Evolutionary conservation across 2,888 invertebrate genomes (phyloP).

Genomic region (Synergus gifuensis): DNA sequence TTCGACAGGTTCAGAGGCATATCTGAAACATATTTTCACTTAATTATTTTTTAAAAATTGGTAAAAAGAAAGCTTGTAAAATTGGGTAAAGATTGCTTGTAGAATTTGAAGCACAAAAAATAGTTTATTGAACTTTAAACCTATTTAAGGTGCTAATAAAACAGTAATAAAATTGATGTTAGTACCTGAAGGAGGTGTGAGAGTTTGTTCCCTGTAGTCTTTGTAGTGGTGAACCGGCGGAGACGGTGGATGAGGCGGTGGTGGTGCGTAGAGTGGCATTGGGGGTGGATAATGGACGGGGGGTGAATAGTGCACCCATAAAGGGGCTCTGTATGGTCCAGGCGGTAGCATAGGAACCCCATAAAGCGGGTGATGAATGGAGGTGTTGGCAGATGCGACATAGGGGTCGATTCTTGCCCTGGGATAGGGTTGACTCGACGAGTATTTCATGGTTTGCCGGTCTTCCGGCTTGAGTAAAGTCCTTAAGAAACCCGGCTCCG

Average conservation of each 20-base stretch:
- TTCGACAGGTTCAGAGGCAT: constrained; percentile 94
- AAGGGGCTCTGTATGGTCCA: constrained; percentile 78
- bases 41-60: neutral
- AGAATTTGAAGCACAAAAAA: neutral
- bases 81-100: too few relatives aligned
- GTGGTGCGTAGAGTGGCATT: constrained; percentile 73
- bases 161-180: neutral
- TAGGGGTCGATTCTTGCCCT: constrained; percentile 72
- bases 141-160: neutral
- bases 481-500: constrained; percentile 74
- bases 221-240: constrained; percentile 75
- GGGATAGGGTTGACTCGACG: constrained; percentile 71
- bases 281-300: constrained; percentile 78
- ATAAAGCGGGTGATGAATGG: constrained; percentile 74
- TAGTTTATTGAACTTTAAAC: neutral
- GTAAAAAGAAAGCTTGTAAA: too few relatives aligned
- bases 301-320: constrained; percentile 79
- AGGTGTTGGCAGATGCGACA: constrained; percentile 68
- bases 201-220: constrained; percentile 77
- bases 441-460: constrained; percentile 72
- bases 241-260: constrained; percentile 69
- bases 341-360: constrained; percentile 76
- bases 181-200: constrained; percentile 76
- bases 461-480: constrained; percentile 75
- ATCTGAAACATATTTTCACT: constrained; percentile 82